Evolutionary conservation across 2,113 vertebrate genomes (phyloP).

Genomic region (Scytalopus superciliaris): DNA sequence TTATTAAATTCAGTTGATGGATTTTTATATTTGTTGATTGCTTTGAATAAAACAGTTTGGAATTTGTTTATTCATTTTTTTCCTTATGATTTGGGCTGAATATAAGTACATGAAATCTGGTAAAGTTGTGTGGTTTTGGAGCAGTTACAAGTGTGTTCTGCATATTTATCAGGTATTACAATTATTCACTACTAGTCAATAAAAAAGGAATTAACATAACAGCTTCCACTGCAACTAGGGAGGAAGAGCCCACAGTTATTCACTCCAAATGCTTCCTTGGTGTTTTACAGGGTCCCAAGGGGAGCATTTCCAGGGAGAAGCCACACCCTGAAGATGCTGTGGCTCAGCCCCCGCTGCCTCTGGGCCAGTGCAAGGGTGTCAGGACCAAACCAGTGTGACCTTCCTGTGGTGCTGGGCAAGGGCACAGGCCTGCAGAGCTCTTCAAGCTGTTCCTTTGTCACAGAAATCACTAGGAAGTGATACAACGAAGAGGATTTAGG

Average conservation of each 20-base stretch:
- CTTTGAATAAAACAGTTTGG: neutral
- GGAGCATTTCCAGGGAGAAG: neutral
- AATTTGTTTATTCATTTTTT: neutral
- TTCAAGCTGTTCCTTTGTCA: neutral
- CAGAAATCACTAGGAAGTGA: neutral
- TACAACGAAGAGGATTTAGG: neutral
- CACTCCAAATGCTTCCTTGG: neutral
- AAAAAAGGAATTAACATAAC: neutral
- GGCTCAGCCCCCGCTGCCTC: neutral
- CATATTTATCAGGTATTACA: neutral
- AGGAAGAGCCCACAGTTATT: neutral
- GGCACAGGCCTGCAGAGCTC: fast-evolving
- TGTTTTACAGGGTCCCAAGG: neutral
- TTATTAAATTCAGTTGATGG: neutral
- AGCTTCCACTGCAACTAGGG: neutral
- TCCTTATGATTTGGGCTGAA: neutral
- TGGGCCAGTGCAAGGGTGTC: neutral
- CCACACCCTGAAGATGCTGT: neutral
- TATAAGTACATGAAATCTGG: neutral
- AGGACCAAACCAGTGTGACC: neutral
- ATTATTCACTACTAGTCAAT: neutral
- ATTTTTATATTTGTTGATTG: neutral
- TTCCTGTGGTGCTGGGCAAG: fast-evolving
- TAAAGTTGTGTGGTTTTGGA: neutral
- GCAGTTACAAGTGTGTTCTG: neutral